Conservation (phyloP, 2,888 invertebrate genomes). For the Nephrotoma flavescens region DNA sequence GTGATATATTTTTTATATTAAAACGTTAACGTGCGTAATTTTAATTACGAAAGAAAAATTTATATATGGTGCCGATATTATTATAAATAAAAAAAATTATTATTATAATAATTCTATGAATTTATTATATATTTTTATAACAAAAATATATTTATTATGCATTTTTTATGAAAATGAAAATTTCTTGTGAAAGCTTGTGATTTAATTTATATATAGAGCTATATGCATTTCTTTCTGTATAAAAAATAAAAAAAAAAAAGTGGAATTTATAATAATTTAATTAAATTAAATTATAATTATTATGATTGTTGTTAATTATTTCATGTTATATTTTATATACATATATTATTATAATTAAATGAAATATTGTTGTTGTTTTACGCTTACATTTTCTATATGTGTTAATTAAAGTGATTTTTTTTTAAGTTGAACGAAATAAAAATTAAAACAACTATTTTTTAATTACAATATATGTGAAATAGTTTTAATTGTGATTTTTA, state of each 20-base stretch:
- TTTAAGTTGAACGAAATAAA: constrained; percentile 1
- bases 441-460: not conserved
- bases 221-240: not conserved
- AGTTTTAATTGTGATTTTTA: not conserved
- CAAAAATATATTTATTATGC: not conserved
- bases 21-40: not conserved
- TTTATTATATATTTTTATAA: constrained; percentile 1
- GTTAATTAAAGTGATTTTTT: not conserved
- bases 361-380: not conserved
- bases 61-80: not conserved
- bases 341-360: not conserved
- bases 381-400: not conserved
- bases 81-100: not conserved
- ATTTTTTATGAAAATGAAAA: not conserved
- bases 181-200: constrained; percentile 3
- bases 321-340: not conserved
- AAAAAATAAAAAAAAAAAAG: not conserved
- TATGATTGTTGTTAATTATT: constrained; percentile 1
- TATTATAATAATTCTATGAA: not conserved
- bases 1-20: not conserved
- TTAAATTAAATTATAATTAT: not conserved
- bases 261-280: constrained; percentile 1
- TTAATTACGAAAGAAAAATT: not conserved
- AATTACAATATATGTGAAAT: not conserved
- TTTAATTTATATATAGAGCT: not conserved